Percentiles rank a stretch among this genome's conserved stretches.
phyloP scores from a whole-genome alignment of 1,140 invertebrate genomes.

The Nebria ingens region DNA sequence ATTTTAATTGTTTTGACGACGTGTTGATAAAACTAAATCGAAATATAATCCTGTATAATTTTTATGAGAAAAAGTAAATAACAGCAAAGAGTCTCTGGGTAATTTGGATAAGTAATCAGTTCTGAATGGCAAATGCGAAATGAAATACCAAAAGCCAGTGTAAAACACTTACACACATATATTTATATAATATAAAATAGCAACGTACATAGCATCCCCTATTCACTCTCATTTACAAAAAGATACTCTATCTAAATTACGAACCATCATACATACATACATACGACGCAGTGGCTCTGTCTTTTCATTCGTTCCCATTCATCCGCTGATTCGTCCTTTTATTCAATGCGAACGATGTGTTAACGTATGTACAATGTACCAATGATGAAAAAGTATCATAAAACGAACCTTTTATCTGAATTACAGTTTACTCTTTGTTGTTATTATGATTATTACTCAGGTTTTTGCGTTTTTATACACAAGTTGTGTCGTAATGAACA shows the following conservation, averaged over 20 bases:
- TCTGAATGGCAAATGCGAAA: slow-evolving; percentile 14
- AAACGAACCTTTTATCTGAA: slow-evolving; percentile 3
- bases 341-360: background rate
- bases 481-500: too few species aligned
- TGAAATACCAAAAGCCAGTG: background rate
- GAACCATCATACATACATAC: background rate
- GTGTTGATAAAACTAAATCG: too few species aligned
- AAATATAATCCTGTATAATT: too few species aligned
- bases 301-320: too few species aligned
- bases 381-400: background rate
- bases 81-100: background rate
- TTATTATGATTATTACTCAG: too few species aligned
- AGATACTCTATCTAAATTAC: slow-evolving; percentile 24
- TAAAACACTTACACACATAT: too few species aligned
- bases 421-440: slow-evolving; percentile 2
- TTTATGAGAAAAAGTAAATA: too few species aligned
- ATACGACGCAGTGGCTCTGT: background rate
- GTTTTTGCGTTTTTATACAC: too few species aligned
- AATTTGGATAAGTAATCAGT: slow-evolving; percentile 22
- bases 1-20: too few species aligned
- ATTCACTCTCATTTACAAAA: slow-evolving; percentile 10
- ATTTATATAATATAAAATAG: too few species aligned
- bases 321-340: background rate
- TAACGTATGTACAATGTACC: background rate
- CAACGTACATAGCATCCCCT: too few species aligned